Conservation (phyloP, 2,113 vertebrate genomes). For the Porphyrio hochstetteri region DNA sequence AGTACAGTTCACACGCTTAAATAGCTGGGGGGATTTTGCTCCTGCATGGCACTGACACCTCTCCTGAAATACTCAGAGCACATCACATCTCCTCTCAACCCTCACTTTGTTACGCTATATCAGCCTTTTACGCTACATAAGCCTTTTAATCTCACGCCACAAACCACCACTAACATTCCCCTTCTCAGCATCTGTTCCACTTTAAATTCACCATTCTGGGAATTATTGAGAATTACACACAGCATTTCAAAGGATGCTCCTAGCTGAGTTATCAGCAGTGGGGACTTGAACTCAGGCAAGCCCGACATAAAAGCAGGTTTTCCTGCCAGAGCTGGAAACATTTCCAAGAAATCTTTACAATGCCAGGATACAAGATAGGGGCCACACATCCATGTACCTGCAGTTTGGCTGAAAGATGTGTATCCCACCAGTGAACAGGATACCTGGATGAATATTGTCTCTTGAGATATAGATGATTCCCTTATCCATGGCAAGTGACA, state of each 20-base stretch:
- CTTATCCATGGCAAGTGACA: background rate
- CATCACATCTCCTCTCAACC: background rate
- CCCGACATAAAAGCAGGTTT: background rate
- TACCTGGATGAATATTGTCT: background rate
- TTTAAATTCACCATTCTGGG: background rate
- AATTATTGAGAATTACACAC: background rate
- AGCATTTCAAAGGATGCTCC: slow-evolving; percentile 29
- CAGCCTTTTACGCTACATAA: background rate
- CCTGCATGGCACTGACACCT: background rate
- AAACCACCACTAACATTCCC: background rate
- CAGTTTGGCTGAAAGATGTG: background rate
- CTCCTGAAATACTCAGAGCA: background rate
- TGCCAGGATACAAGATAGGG: background rate
- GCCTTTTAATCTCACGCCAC: background rate
- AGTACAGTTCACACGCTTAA: background rate
- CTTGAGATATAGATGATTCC: background rate
- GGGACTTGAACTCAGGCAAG: background rate
- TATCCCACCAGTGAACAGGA: background rate
- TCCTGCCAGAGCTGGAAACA: background rate
- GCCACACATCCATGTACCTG: background rate
- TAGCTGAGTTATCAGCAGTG: background rate
- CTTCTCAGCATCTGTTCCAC: background rate
- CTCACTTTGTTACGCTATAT: background rate
- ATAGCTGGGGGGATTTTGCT: background rate
- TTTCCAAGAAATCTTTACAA: background rate